Conservation (phyloP, 2,797 vertebrate species). For the Anableps anableps region DNA sequence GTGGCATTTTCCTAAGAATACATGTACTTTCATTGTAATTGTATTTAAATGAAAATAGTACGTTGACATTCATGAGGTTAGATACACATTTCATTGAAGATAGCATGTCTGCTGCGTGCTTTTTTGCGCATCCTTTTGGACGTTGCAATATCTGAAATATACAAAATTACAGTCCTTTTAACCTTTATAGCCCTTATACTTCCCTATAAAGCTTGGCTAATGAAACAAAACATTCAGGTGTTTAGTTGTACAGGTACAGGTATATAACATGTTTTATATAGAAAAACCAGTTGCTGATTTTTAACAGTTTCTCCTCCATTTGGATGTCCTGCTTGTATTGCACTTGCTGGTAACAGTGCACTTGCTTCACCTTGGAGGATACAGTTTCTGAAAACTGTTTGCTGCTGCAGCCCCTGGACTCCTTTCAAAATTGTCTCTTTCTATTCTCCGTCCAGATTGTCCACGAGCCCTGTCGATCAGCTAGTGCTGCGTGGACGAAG, state of each 20-base stretch:
- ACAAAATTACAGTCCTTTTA: slow-evolving; percentile 59
- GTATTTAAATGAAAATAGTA: slow-evolving; percentile 61
- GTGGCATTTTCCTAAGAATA: slow-evolving; percentile 44
- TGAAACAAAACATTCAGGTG: slow-evolving; percentile 83
- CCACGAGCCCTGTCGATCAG: slow-evolving; percentile 53
- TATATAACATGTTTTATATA: slow-evolving; percentile 65
- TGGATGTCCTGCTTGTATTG: slow-evolving; percentile 71
- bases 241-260: slow-evolving; percentile 70
- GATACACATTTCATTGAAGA: slow-evolving; percentile 56
- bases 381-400: slow-evolving; percentile 41
- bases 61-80: slow-evolving; percentile 66
- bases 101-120: slow-evolving; percentile 62
- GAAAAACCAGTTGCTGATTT: slow-evolving; percentile 59
- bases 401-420: slow-evolving; percentile 46
- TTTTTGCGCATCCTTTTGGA: slow-evolving; percentile 65
- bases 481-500: slow-evolving; percentile 52
- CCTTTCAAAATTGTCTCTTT: slow-evolving; percentile 60
- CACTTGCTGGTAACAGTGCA: slow-evolving; percentile 67
- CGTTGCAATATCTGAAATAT: slow-evolving; percentile 38
- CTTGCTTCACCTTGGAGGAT: slow-evolving; percentile 55
- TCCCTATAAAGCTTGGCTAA: slow-evolving; percentile 66
- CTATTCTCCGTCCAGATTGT: slow-evolving; percentile 57
- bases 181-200: slow-evolving; percentile 56
- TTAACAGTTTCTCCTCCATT: slow-evolving; percentile 47
- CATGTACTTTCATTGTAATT: slow-evolving; percentile 52